phyloP scores from a whole-genome alignment of 1,140 invertebrate genomes.

The Archivesica marissinica region DNA sequence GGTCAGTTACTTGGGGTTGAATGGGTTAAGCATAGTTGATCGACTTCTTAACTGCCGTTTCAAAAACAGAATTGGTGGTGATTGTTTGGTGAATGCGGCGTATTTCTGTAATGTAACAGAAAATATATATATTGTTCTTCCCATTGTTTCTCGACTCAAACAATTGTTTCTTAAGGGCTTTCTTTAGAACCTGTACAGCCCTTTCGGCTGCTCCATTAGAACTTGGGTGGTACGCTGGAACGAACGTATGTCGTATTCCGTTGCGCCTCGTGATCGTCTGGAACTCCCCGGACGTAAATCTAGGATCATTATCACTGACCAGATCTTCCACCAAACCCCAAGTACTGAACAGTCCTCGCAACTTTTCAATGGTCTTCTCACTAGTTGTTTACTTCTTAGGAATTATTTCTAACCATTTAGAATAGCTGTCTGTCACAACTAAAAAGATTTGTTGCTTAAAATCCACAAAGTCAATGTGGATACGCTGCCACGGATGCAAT shows the following conservation, averaged over 20 bases:
- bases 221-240: conserved; percentile 22
- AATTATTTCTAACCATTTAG: conserved; percentile 85
- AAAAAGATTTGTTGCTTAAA: conserved; percentile 66
- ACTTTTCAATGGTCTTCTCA: conserved; percentile 46
- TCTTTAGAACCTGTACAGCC: conserved; percentile 51
- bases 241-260: conserved; percentile 72
- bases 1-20: too few species aligned
- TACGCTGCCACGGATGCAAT: conserved; percentile 66
- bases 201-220: conserved; percentile 67
- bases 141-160: conserved; percentile 38
- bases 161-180: conserved; percentile 36
- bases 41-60: background rate
- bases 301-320: conserved; percentile 80
- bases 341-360: conserved; percentile 11
- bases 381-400: conserved; percentile 55
- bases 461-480: conserved; percentile 72
- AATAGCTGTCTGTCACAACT: conserved; percentile 84
- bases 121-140: conserved; percentile 31
- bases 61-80: conserved; percentile 55
- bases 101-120: conserved; percentile 60
- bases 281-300: conserved; percentile 79
- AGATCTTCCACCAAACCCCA: conserved; percentile 72
- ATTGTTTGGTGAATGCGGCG: conserved; percentile 59
- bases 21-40: conserved; percentile 8
- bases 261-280: conserved; percentile 69